Conservation (phyloP, 1,140 invertebrate species). For the Apis mellifera region Amel_HAv3.1 CM009932.2:4432501-4433000, state of each 20-base stretch:
- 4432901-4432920: too few relatives aligned
- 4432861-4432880: not conserved
- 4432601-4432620: conserved; percentile 59
- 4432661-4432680: not conserved
- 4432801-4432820: too few relatives aligned
- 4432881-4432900: too few relatives aligned
- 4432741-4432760: too few relatives aligned
- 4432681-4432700: too few relatives aligned
- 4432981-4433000: not conserved
- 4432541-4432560: conserved; percentile 62
- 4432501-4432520: not conserved
- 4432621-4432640: not conserved
- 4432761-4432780: too few relatives aligned
- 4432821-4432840: not conserved
- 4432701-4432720: rapidly evolving
- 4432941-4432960: not conserved
- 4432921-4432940: not conserved
- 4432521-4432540: conserved; percentile 11
- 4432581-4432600: conserved; percentile 74
- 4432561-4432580: conserved; percentile 60
- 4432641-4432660: not conserved
- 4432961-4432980: not conserved
- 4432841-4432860: not conserved
- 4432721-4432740: not conserved
- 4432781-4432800: too few relatives aligned